Evolutionary conservation across 2,888 invertebrate genomes (phyloP), one percentile per base, ranked within the genome.

Genomic region (Hartigia nigra): DNA sequence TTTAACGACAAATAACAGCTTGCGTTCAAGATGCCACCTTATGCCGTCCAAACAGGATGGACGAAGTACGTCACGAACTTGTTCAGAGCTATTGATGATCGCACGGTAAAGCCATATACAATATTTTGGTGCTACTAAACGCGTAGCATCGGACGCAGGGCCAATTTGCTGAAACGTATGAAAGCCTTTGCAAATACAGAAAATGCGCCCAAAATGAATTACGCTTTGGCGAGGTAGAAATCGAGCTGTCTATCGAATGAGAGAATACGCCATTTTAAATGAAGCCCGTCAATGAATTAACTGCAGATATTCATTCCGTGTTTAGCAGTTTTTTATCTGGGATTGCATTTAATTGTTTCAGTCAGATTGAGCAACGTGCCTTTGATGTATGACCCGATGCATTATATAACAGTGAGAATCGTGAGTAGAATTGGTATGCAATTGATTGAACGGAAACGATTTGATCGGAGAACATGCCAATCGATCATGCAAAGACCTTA

Each of bases 61-160:
- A 55, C 55, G 1, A 55, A 55, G 9, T 55, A 70, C 79, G 36
- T 69, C 80, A 72, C 76, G 74, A 76, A 76, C 74, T n/a, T 36
- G 14, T 76, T 35, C 77, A 77, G 39, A 35, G 79, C 72, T 72
- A 76, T 39, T 39, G 70, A 76, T 31, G 23, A 55, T 23, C 5
- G 55, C 23, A 9, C 55, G 55, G 23, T 55, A 2, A 55, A 55
- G 23, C 5, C 55, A 55, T 55, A 23, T 1, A 37, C 12, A 37
- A 37, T 37, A 2, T 2, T 37, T 5, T 23, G 39, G 39, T 14
- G 23, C 39, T 4, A 23, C 14, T 23, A 39, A 14, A 5, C 14
- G 9, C 55, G 23, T 23, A 55, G 23, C 23, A 55, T 23, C 23
- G 55, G 23, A 23, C 55, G 9, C 55, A 55, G 55, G 23, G 23